Evolutionary conservation across 2,888 invertebrate species (phyloP).

Genomic region (Melitaea athalia): DNA sequence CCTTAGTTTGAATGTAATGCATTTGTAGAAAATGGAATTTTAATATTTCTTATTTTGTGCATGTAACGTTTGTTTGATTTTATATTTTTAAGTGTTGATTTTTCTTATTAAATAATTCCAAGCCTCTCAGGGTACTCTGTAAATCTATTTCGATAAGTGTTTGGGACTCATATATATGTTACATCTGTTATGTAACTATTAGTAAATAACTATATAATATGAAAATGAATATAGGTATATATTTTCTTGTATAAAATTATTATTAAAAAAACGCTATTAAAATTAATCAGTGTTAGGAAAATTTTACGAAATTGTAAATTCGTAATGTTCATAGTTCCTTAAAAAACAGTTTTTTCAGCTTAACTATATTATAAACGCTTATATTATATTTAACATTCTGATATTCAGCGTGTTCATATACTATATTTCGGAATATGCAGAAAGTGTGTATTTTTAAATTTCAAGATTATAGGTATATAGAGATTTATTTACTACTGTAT

Average conservation of each 20-base stretch:
- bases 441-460: constrained; percentile 4
- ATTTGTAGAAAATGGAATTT: constrained; percentile 1
- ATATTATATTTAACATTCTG: constrained; percentile 8
- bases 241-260: background rate
- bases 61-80: background rate
- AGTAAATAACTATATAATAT: background rate
- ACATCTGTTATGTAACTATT: background rate
- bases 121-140: constrained; percentile 2
- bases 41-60: background rate
- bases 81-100: background rate
- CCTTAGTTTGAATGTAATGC: constrained; percentile 2
- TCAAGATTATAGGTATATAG: background rate
- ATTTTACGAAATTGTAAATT: background rate
- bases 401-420: constrained; percentile 7
- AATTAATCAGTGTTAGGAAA: background rate
- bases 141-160: background rate
- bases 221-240: background rate
- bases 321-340: no score
- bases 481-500: background rate
- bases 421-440: background rate
- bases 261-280: background rate
- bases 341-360: no score
- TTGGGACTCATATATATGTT: background rate
- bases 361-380: no score
- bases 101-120: background rate